Percentiles rank a stretch among this genome's conserved stretches.
phyloP scores from a whole-genome alignment of 2,797 vertebrate species.

The Eidolon dupreanum region DNA sequence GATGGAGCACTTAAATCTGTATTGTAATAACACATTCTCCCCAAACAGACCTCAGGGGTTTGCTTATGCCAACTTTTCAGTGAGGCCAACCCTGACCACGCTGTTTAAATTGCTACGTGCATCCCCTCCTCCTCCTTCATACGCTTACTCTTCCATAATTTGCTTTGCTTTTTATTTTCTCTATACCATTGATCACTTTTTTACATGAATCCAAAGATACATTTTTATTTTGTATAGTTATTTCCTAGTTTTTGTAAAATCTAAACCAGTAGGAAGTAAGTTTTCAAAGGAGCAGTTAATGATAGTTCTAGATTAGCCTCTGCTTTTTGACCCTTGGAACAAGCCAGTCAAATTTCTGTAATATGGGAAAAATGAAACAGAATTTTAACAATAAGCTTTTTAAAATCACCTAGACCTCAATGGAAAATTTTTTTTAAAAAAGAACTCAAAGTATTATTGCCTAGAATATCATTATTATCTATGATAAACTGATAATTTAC shows the following conservation, averaged over 20 bases:
- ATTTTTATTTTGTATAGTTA: not conserved
- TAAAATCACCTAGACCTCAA: not conserved
- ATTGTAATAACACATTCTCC: not conserved
- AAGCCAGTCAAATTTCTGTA: not conserved
- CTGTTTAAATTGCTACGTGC: rapidly evolving
- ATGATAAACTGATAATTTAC: not conserved
- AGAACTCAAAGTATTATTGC: not conserved
- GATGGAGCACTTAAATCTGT: not conserved
- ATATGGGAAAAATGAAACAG: not conserved
- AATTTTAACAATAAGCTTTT: not conserved
- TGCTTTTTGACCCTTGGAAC: not conserved
- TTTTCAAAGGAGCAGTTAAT: slow-evolving; percentile 39
- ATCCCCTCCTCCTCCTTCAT: rapidly evolving
- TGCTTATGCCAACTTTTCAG: rapidly evolving
- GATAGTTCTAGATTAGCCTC: not conserved
- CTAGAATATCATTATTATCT: not conserved
- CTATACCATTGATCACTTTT: not conserved
- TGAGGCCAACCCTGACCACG: rapidly evolving
- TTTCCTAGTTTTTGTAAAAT: not conserved
- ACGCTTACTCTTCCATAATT: not conserved
- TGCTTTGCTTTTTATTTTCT: not conserved
- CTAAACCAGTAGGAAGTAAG: slow-evolving; percentile 20
- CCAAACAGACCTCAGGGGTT: not conserved
- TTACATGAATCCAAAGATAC: not conserved
- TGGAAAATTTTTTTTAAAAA: not conserved